These are phyloP conservation scores for Mesocricetus auratus DNA, from an alignment of 2,113 vertebrate species.

Conservation along the genomic window DNA sequence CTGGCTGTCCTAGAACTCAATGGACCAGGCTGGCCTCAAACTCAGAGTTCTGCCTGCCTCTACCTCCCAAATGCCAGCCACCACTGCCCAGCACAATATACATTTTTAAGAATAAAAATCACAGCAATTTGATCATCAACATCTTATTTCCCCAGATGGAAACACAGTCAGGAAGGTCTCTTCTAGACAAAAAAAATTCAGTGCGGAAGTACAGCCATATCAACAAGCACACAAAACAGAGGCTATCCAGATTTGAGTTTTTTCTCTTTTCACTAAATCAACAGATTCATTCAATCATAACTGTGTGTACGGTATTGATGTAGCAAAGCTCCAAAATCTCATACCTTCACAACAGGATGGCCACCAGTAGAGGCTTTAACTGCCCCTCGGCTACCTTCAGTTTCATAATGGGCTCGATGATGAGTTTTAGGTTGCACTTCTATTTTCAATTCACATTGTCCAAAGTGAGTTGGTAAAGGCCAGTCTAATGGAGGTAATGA, in stretches of 20 bases:
- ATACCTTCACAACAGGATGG: conserved; percentile 98
- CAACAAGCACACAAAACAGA: conserved; percentile 22
- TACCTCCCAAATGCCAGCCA: not conserved
- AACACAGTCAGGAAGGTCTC: conserved; percentile 1
- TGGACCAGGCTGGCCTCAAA: not conserved
- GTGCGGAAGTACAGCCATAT: not conserved
- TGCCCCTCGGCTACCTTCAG: conserved; percentile 98
- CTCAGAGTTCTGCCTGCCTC: not conserved
- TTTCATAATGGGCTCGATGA: conserved; percentile 99
- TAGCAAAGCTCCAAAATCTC: conserved; percentile 68
- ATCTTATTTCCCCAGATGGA: not conserved
- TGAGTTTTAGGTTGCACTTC: conserved; percentile 99
- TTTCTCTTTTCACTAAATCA: conserved; percentile 27
- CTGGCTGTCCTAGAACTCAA: not conserved
- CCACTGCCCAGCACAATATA: not conserved
- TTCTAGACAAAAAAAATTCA: conserved; percentile 31
- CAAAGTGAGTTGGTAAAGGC: conserved; percentile 96
- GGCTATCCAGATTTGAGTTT: conserved; percentile 21
- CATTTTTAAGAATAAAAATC: conserved; percentile 33
- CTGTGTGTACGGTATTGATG: not conserved
- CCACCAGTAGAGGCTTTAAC: conserved; percentile 97
- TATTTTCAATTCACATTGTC: conserved; percentile 97
- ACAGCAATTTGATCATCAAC: conserved; percentile 28
- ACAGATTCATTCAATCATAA: not conserved
- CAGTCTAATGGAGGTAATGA: conserved; percentile 98